These are phyloP conservation scores for Panurus biarmicus DNA, from an alignment of 2,113 vertebrate genomes.

Conservation along the genomic window DNA sequence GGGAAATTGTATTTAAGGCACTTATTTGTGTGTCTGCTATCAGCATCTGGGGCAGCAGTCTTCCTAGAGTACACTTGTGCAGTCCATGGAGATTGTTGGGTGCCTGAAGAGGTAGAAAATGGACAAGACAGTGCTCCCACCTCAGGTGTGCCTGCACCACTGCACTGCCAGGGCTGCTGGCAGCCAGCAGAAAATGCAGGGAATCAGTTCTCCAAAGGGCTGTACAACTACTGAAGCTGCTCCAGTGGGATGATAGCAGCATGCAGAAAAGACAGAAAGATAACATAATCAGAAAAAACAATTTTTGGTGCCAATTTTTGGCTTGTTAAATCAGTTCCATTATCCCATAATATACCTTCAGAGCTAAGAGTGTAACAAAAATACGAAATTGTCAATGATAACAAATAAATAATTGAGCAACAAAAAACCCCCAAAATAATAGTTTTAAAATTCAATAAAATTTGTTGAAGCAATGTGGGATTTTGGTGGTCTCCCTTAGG, in stretches of 20 bases:
- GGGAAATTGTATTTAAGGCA: neutral
- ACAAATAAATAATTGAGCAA: neutral
- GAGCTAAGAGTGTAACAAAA: neutral
- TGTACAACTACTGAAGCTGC: neutral
- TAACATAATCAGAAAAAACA: neutral
- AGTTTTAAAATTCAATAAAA: neutral
- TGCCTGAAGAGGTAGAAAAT: neutral
- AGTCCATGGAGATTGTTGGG: neutral
- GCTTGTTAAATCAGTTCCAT: neutral
- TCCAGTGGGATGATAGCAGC: rapidly evolving
- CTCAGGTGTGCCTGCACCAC: neutral
- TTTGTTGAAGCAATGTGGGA: neutral
- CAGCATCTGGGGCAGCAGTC: neutral
- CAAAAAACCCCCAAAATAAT: neutral
- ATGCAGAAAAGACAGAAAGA: neutral
- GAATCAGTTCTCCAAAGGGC: neutral
- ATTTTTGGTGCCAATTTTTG: neutral
- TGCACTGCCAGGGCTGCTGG: rapidly evolving
- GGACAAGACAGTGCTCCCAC: neutral
- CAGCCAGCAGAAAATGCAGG: neutral
- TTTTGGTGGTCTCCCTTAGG: neutral
- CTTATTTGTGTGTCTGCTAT: neutral
- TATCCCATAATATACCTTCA: neutral
- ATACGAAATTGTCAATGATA: neutral
- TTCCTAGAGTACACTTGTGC: neutral